phyloP scores from a whole-genome alignment of 2,797 vertebrate species.

The Tragopan temminckii region DNA sequence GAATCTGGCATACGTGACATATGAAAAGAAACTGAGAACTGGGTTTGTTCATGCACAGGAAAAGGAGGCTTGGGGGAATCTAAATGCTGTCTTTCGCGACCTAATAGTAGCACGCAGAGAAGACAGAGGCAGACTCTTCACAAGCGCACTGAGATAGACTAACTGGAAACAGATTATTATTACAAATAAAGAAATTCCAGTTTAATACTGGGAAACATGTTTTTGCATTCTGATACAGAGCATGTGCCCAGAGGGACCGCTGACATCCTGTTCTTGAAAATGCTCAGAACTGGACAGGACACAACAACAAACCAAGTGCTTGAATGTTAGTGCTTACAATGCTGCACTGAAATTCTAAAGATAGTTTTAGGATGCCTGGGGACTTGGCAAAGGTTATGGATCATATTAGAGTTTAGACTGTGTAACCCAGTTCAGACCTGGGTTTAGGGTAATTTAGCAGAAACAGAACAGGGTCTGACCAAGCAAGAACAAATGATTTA shows the following conservation, averaged over 20 bases:
- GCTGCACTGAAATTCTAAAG: not conserved
- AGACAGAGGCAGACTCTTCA: not conserved
- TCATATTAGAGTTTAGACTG: not conserved
- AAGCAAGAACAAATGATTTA: not conserved
- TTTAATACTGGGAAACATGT: not conserved
- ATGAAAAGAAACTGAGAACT: not conserved
- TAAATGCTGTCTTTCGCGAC: not conserved
- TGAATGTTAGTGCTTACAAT: not conserved
- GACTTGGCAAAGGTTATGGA: not conserved
- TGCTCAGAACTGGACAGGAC: not conserved
- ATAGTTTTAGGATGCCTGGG: not conserved
- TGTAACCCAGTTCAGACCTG: not conserved
- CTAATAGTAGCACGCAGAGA: not conserved
- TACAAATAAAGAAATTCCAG: not conserved
- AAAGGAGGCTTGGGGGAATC: not conserved
- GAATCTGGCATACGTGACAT: not conserved
- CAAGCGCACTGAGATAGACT: not conserved
- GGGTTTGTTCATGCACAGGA: not conserved
- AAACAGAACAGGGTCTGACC: not conserved
- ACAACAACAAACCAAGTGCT: rapidly evolving
- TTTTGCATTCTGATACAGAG: not conserved
- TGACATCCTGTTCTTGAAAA: not conserved
- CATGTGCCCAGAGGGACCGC: not conserved
- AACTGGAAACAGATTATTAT: not conserved
- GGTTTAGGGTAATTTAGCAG: not conserved